These are phyloP conservation scores for Porites evermanni DNA, from an alignment of 92 coral and sea anemone genomes.

Conservation along the genomic window DNA sequence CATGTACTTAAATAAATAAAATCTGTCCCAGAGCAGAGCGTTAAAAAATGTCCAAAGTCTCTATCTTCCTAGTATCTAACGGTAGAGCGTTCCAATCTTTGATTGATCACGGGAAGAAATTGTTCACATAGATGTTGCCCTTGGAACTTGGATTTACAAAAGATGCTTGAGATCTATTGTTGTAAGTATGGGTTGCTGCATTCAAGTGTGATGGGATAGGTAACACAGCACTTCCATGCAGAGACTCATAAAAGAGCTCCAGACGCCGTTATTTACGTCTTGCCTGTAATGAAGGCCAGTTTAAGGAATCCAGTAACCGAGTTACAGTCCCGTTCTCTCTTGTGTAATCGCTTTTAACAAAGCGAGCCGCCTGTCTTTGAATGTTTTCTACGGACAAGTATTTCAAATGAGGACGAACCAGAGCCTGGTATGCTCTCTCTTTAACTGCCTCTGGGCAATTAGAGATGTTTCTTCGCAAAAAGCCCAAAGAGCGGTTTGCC, in stretches of 20 bases:
- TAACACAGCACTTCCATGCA: too few relatives aligned
- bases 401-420: constrained; percentile 38
- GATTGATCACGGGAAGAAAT: too few relatives aligned
- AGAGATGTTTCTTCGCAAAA: constrained; percentile 31
- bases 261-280: constrained; percentile 30
- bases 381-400: background rate
- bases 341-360: constrained; percentile 19
- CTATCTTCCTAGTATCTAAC: background rate
- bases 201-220: too few relatives aligned
- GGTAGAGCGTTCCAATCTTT: background rate
- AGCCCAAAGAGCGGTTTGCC: constrained; percentile 26
- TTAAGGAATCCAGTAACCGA: background rate
- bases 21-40: too few relatives aligned
- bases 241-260: constrained; percentile 5
- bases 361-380: constrained; percentile 37
- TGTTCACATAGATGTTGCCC: too few relatives aligned
- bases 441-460: constrained; percentile 27
- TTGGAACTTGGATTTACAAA: too few relatives aligned
- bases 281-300: constrained; percentile 6
- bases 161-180: too few relatives aligned
- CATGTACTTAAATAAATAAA: too few relatives aligned
- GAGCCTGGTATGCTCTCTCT: constrained; percentile 23
- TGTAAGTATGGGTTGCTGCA: too few relatives aligned
- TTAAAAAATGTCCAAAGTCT: too few relatives aligned
- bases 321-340: constrained; percentile 16